Conservation (phyloP, 2,888 invertebrate species). For the Lepetodrilus schrolli region DNA sequence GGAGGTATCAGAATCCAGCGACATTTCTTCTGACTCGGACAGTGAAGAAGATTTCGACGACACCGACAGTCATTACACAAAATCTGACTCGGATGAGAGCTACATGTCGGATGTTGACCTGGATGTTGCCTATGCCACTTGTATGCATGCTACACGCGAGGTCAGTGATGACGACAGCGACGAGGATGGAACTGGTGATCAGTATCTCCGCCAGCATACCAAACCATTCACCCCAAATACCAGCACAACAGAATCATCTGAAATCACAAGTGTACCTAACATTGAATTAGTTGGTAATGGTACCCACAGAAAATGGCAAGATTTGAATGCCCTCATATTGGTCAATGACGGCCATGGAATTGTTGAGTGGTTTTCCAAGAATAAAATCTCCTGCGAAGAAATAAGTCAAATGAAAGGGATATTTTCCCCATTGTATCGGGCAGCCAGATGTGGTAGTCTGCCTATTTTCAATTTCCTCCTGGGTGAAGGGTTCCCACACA, state of each 20-base stretch:
- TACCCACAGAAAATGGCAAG: not conserved
- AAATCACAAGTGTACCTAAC: too few species aligned
- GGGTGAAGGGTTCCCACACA: not conserved
- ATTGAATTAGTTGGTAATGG: not conserved
- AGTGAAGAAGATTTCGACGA: not conserved
- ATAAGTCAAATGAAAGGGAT: not conserved
- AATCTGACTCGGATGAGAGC: not conserved
- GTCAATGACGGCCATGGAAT: not conserved
- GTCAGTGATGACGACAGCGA: not conserved
- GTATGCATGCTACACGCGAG: not conserved
- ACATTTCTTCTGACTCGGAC: not conserved
- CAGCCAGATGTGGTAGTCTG: not conserved
- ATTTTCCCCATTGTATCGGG: not conserved
- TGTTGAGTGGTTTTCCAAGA: not conserved
- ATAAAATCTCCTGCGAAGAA: not conserved
- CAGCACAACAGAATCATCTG: too few species aligned
- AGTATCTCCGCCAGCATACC: not conserved
- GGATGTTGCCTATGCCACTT: not conserved
- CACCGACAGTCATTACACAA: slow-evolving; percentile 6
- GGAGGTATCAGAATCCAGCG: too few species aligned
- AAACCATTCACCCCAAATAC: not conserved
- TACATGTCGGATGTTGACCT: not conserved
- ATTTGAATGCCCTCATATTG: slow-evolving; percentile 1
- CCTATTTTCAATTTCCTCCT: slow-evolving; percentile 1
- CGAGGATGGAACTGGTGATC: not conserved